Evolutionary conservation across 2,888 invertebrate species (phyloP).

Genomic region (Halictus ligatus): DNA sequence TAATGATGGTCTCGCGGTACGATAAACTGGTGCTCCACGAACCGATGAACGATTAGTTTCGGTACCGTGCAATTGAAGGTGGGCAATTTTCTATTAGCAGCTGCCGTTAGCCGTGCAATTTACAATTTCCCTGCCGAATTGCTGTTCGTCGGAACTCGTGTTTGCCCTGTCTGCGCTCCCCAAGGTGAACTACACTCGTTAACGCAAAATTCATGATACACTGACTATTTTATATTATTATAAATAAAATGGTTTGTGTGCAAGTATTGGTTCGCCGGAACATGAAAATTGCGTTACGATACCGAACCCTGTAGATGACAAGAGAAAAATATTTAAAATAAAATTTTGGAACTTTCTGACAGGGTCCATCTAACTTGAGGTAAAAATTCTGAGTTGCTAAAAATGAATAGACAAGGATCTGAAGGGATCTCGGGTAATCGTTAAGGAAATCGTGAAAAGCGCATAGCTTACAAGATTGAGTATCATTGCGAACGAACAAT

Average conservation of each 20-base stretch:
- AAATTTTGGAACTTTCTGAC: too few species aligned
- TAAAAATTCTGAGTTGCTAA: not conserved
- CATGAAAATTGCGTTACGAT: too few species aligned
- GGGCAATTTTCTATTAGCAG: not conserved
- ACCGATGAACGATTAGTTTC: constrained; percentile 21
- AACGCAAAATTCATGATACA: not conserved
- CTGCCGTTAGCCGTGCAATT: not conserved
- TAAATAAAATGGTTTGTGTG: too few species aligned
- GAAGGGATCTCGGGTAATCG: not conserved
- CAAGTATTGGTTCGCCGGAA: too few species aligned
- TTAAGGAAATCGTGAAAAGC: too few species aligned
- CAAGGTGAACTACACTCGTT: not conserved
- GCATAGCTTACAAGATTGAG: not conserved
- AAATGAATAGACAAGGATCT: too few species aligned
- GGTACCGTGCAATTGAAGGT: not conserved
- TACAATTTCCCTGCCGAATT: not conserved
- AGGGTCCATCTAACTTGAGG: not conserved
- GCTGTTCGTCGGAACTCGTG: not conserved
- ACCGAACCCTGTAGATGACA: too few species aligned
- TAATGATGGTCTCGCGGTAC: constrained; percentile 26
- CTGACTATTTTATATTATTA: too few species aligned
- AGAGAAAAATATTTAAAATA: too few species aligned
- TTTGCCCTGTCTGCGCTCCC: not conserved
- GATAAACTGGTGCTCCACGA: constrained; percentile 25
- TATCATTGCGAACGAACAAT: not conserved